These are phyloP conservation scores for Helicoverpa assulta DNA, from an alignment of 2,888 invertebrate genomes.

Conservation along the genomic window DNA sequence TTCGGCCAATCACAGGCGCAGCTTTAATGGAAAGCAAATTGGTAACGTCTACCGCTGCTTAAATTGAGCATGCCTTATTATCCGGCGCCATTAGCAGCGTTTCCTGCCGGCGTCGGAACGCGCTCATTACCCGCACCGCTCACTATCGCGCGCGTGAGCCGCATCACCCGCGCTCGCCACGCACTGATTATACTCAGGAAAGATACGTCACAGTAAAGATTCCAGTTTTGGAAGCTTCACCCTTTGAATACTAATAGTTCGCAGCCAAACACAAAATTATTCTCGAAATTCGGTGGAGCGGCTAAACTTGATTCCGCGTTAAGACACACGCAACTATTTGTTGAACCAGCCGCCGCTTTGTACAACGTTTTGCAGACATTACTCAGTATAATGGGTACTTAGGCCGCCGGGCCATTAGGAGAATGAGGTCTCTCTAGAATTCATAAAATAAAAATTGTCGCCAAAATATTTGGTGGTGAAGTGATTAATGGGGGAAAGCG, in stretches of 20 bases:
- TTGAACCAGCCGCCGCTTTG: slow-evolving; percentile 32
- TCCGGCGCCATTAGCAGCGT: slow-evolving; percentile 70
- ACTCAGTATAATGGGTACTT: slow-evolving; percentile 54
- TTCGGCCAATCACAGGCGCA: slow-evolving; percentile 64
- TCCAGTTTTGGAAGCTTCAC: slow-evolving; percentile 45
- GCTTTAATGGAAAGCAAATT: slow-evolving; percentile 65
- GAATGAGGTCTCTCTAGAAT: slow-evolving; percentile 55
- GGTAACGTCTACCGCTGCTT: slow-evolving; percentile 62
- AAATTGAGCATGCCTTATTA: slow-evolving; percentile 71
- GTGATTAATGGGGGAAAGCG: slow-evolving; percentile 64
- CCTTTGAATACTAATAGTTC: slow-evolving; percentile 49
- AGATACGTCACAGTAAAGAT: slow-evolving; percentile 58
- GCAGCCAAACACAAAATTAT: slow-evolving; percentile 34
- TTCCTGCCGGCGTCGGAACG: slow-evolving; percentile 67
- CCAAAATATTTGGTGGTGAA: slow-evolving; percentile 60
- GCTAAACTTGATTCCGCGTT: slow-evolving; percentile 14
- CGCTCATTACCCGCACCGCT: slow-evolving; percentile 69
- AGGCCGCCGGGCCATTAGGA: slow-evolving; percentile 44
- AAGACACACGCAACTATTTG: slow-evolving; percentile 46
- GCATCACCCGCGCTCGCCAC: slow-evolving; percentile 55
- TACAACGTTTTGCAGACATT: slow-evolving; percentile 46
- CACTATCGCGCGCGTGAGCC: slow-evolving; percentile 59
- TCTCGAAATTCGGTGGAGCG: slow-evolving; percentile 25
- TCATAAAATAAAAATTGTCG: slow-evolving; percentile 59
- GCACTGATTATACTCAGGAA: slow-evolving; percentile 59